Conservation (phyloP, 1,140 invertebrate genomes). For the Drosophila neocordata region DNA sequence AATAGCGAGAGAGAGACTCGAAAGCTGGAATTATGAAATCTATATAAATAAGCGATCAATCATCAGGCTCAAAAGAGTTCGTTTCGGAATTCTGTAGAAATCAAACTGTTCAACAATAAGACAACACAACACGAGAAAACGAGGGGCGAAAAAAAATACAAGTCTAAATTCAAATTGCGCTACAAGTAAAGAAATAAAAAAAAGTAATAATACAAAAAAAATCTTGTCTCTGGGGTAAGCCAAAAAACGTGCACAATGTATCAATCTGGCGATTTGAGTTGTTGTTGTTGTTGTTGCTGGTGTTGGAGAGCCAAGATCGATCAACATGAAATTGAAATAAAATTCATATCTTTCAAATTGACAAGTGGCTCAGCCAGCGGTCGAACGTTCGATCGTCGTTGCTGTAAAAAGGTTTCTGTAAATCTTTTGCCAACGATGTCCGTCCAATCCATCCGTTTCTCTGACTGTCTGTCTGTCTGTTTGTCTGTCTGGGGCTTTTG, state of each 20-base stretch:
- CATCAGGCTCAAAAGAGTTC: constrained; percentile 45
- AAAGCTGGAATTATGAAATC: constrained; percentile 55
- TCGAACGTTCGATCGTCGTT: constrained; percentile 24
- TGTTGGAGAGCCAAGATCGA: constrained; percentile 61
- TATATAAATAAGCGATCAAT: constrained; percentile 82
- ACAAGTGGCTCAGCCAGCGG: constrained; percentile 72
- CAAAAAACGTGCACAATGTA: constrained; percentile 81
- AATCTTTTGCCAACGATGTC: constrained; percentile 21
- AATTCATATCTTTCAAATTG: constrained; percentile 73
- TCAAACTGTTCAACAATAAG: constrained; percentile 42
- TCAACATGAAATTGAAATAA: constrained; percentile 82
- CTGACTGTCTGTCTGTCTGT: neutral
- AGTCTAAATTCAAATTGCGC: constrained; percentile 77
- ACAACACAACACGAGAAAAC: constrained; percentile 21
- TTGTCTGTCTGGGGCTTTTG: constrained; percentile 7
- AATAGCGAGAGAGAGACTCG: constrained; percentile 9
- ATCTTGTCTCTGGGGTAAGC: constrained; percentile 53
- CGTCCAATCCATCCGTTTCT: neutral
- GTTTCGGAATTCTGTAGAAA: constrained; percentile 76
- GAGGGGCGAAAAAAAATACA: constrained; percentile 38
- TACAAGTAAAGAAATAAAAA: constrained; percentile 62
- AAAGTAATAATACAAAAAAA: constrained; percentile 18
- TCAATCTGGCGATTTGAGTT: constrained; percentile 75
- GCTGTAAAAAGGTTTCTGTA: constrained; percentile 48
- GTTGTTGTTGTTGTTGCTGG: constrained; percentile 21